A percentile compares a stretch with the other conserved stretches of the same genome.
These are phyloP conservation scores for Heliconius aoede DNA, from an alignment of 2,888 invertebrate genomes.

Conservation along the genomic window DNA sequence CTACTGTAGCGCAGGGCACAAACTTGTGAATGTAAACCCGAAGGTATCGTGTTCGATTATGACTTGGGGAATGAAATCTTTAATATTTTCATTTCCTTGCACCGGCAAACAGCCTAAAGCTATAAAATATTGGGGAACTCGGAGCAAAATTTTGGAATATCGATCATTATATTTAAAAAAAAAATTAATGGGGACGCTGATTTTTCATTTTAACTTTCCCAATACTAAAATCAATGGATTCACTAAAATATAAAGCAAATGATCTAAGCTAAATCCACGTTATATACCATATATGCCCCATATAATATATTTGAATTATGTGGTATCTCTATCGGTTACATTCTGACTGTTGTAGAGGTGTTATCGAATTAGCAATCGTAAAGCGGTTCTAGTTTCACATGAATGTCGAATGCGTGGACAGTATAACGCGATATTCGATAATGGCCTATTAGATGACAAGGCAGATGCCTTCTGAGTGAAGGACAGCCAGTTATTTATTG, in stretches of 20 bases:
- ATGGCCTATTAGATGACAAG: slow-evolving; percentile 47
- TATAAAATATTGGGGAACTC: too few relatives aligned
- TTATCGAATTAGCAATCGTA: slow-evolving; percentile 12
- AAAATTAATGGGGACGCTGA: too few relatives aligned
- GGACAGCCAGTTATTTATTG: not conserved
- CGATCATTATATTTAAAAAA: too few relatives aligned
- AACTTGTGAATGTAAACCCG: too few relatives aligned
- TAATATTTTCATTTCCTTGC: too few relatives aligned
- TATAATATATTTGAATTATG: not conserved
- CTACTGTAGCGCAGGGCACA: too few relatives aligned
- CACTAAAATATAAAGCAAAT: not conserved
- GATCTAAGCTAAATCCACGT: not conserved
- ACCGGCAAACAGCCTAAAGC: too few relatives aligned
- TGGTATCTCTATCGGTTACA: not conserved
- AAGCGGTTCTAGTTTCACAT: slow-evolving; percentile 27
- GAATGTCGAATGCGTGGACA: slow-evolving; percentile 9
- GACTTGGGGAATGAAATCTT: too few relatives aligned
- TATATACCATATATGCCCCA: not conserved
- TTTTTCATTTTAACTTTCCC: too few relatives aligned
- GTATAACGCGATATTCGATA: slow-evolving; percentile 51
- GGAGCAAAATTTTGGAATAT: too few relatives aligned
- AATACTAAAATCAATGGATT: too few relatives aligned
- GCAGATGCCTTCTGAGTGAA: slow-evolving; percentile 14
- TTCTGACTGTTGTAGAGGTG: slow-evolving; percentile 13
- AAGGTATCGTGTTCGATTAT: too few relatives aligned